phyloP scores from a whole-genome alignment of 2,888 invertebrate species.

The Belgica antarctica region DNA sequence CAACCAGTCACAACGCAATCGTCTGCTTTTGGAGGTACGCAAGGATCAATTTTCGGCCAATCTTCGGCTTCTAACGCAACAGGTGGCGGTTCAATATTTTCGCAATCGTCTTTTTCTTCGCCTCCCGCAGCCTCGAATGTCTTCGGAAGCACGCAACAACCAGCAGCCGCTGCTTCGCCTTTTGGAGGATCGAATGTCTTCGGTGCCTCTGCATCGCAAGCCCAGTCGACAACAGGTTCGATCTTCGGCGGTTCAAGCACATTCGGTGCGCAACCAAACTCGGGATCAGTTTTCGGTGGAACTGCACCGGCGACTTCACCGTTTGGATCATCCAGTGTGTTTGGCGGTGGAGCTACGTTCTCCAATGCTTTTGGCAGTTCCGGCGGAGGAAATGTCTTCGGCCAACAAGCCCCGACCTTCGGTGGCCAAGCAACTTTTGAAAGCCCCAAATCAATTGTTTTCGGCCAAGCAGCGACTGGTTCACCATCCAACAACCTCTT shows the following conservation, averaged over 20 bases:
- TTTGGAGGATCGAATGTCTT: conserved; percentile 7
- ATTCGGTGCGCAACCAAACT: too few relatives aligned
- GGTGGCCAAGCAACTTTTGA: conserved; percentile 52
- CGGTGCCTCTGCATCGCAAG: neutral
- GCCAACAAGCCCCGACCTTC: conserved; percentile 46
- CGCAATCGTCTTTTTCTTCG: conserved; percentile 18
- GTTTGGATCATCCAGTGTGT: conserved; percentile 17
- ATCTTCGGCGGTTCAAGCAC: neutral
- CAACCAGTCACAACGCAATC: neutral
- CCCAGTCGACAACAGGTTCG: neutral
- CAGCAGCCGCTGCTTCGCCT: neutral
- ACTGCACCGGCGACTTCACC: neutral
- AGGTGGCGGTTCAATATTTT: conserved; percentile 22
- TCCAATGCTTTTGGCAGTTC: neutral
- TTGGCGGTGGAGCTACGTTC: neutral
- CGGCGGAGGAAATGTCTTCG: conserved; percentile 18
- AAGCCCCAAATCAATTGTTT: conserved; percentile 25
- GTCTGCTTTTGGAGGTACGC: neutral
- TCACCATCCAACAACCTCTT: conserved; percentile 51
- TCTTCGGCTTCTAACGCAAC: neutral
- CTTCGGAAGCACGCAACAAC: conserved; percentile 1
- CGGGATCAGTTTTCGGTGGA: conserved; percentile 12
- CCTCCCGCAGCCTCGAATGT: neutral
- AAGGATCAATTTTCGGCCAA: conserved; percentile 22
- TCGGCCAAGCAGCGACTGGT: neutral